These are phyloP conservation scores for Pangasius larnaudii DNA, from an alignment of 2,797 vertebrate genomes.

Conservation along the genomic window DNA sequence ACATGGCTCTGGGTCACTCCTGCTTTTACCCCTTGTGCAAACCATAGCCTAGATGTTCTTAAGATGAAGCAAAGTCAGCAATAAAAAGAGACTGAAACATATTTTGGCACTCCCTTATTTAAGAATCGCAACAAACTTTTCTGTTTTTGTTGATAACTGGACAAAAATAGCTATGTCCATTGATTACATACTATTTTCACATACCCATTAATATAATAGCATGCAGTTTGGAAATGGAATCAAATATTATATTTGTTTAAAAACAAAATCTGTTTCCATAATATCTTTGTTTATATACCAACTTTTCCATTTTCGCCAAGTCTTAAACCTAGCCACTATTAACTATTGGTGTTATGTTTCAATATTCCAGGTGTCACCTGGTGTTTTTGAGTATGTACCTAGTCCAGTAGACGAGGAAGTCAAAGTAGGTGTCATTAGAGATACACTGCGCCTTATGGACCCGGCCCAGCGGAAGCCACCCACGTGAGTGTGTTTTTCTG, in stretches of 20 bases:
- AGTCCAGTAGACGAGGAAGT: conserved; percentile 95
- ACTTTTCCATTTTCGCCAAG: not conserved
- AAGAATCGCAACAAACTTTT: not conserved
- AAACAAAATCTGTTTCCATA: not conserved
- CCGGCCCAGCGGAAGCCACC: conserved; percentile 79
- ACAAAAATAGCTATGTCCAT: not conserved
- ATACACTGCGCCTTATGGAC: conserved; percentile 92
- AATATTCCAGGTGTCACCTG: conserved; percentile 85
- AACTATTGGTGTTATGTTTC: not conserved
- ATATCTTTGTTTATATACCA: not conserved
- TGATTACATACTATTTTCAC: not conserved
- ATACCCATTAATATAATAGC: not conserved
- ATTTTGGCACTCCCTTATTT: not conserved
- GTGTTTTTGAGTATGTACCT: conserved; percentile 89
- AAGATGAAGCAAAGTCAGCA: not conserved
- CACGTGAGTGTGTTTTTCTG: conserved; percentile 32
- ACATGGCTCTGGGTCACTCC: not conserved
- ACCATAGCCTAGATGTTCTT: not conserved
- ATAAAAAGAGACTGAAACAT: not conserved
- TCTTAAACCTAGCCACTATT: not conserved
- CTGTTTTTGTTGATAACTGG: no score
- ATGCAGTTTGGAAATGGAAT: not conserved
- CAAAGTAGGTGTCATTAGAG: conserved; percentile 94
- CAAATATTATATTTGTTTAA: not conserved
- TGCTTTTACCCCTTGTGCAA: not conserved